Conservation (phyloP, 2,888 invertebrate genomes). For the Cantharis rufa region DNA sequence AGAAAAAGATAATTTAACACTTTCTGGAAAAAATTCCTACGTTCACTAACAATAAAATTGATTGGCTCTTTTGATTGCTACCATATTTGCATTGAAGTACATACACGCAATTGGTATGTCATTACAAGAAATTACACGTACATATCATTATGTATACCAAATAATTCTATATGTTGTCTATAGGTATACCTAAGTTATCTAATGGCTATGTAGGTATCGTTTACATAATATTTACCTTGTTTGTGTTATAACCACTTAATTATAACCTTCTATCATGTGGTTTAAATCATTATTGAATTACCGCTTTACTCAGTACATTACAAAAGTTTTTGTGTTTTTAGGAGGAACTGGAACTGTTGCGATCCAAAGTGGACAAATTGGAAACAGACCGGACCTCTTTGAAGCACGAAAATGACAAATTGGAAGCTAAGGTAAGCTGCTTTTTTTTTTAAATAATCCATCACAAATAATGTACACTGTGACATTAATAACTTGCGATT, state of each 20-base stretch:
- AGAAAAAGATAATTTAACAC: background rate
- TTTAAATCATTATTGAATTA: background rate
- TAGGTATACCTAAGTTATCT: background rate
- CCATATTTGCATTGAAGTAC: background rate
- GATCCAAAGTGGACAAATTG: conserved; percentile 81
- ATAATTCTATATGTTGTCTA: background rate
- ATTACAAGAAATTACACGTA: background rate
- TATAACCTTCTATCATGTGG: background rate
- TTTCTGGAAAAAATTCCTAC: background rate
- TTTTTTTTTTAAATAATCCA: background rate
- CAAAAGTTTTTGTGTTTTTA: conserved; percentile 53
- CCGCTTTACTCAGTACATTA: conserved; percentile 9
- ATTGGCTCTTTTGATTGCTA: background rate
- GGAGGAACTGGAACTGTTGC: conserved; percentile 85
- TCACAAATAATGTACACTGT: background rate
- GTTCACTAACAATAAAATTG: background rate
- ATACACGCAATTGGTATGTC: background rate
- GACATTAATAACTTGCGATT: background rate
- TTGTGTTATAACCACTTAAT: background rate
- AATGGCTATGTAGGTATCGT: background rate
- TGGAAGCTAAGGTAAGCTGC: conserved; percentile 86
- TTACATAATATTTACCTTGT: background rate
- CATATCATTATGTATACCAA: background rate
- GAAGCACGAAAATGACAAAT: conserved; percentile 85
- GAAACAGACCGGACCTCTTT: conserved; percentile 83